Base-by-base conservation (phyloP, 1,140 invertebrate species). In the Zaprionus lachaisei region DNA sequence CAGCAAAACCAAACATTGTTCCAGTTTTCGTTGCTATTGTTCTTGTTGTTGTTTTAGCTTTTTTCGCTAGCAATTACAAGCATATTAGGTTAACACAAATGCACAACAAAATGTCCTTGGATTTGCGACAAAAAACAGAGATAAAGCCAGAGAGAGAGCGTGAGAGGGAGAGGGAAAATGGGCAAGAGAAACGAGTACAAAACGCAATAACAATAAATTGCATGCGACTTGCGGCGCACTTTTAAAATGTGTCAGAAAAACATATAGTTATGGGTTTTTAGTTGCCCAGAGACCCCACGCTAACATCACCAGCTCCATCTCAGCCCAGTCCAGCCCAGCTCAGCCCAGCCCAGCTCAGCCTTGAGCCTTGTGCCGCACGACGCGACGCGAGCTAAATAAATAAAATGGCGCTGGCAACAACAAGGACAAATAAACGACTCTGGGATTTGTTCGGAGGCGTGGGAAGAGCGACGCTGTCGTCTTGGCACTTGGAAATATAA, bases 191-290 rank as follows among this genome's bases (percentile, higher is more conserved):
- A 82, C 61, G 80, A 78, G 76, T 66, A 69, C 55, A 79, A 83
- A 83, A 79, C 81, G 81, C 81, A 84, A 84, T 84, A 84, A 84
- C 81, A 84, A 84, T 84, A 84, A 84, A 84, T 84, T 74, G 80
- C 66, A 71, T 77, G 73, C 81, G 83, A 84, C 81, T 83, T 84
- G 81, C 81, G 77, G 69, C 73, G 81, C 77, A 80, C 81, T 84
- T 84, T 84, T 77, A 84, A 84, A 84, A 84, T 84, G 81, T 84
- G 81, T 84, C 81, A 84, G 81, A 84, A 84, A 84, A 84, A 84
- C 81, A 84, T 84, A 84, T 84, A 84, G 81, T 84, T 84, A 84
- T 83, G 81, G 81, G 77, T 83, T 83, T 83, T 83, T 84, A 83
- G 81, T 83, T 72, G 72, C 41, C 77, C 74, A 49, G 66, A 70